Evolutionary conservation across 1,140 invertebrate genomes (phyloP).

Genomic region (Triops cancriformis): DNA sequence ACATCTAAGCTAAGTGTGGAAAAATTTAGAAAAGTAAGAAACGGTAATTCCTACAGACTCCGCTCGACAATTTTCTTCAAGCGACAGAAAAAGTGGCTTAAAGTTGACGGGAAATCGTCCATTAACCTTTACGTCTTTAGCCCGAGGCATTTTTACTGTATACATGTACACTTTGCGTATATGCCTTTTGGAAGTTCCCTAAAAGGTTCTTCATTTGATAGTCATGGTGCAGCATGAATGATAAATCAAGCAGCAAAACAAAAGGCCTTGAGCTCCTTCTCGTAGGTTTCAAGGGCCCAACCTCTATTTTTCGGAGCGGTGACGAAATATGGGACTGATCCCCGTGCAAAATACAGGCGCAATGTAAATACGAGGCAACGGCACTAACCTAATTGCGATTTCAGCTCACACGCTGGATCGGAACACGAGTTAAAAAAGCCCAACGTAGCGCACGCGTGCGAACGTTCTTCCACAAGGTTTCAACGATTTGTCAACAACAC

Average conservation of each 20-base stretch:
- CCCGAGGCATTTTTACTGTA: background rate
- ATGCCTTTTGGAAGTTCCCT: background rate
- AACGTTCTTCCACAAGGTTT: background rate
- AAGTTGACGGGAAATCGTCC: background rate
- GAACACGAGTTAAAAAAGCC: background rate
- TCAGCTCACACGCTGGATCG: background rate
- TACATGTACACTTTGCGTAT: background rate
- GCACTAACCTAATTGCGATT: background rate
- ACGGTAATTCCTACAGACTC: background rate
- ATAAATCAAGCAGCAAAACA: background rate
- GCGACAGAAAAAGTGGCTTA: background rate
- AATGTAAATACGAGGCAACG: no score
- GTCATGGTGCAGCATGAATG: background rate
- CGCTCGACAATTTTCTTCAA: background rate
- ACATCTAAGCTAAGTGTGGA: background rate
- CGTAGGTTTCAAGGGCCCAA: background rate
- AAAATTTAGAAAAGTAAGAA: background rate
- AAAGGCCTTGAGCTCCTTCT: background rate
- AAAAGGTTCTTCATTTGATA: slow-evolving; percentile 10
- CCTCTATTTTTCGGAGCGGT: background rate
- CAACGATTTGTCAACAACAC: no score
- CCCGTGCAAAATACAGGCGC: no score
- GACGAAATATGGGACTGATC: no score
- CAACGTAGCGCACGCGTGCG: background rate
- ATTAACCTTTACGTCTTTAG: background rate